Evolutionary conservation across 2,113 vertebrate genomes (phyloP).

Genomic region (Pteronura brasiliensis): DNA sequence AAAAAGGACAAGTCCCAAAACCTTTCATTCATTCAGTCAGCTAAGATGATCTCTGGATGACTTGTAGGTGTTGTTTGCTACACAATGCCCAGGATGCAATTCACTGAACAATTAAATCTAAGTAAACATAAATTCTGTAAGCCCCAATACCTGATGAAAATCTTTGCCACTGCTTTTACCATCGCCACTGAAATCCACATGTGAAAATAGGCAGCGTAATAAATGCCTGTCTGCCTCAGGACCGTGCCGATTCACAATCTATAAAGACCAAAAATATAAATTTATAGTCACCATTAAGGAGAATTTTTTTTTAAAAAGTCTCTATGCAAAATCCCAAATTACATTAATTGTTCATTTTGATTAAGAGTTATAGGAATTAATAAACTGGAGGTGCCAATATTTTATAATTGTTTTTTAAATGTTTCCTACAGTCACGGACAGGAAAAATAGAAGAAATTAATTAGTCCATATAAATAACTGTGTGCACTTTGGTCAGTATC

Average conservation of each 20-base stretch:
- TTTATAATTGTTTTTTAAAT: neutral
- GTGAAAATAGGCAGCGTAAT: constrained; percentile 99
- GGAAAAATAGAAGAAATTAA: neutral
- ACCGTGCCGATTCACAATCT: constrained; percentile 99
- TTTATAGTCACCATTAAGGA: neutral
- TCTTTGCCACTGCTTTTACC: constrained; percentile 99
- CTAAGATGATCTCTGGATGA: constrained; percentile 10
- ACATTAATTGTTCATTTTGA: neutral
- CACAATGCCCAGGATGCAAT: neutral
- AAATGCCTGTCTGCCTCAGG: constrained; percentile 99
- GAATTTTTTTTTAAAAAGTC: no score
- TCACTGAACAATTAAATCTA: neutral
- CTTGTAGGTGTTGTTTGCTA: neutral
- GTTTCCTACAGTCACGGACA: neutral
- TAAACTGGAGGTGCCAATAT: neutral
- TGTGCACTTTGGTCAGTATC: neutral
- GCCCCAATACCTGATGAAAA: constrained; percentile 96
- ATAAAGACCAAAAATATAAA: constrained; percentile 39
- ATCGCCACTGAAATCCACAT: constrained; percentile 99
- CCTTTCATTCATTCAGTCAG: neutral
- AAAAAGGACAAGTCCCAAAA: neutral
- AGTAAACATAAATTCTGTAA: neutral
- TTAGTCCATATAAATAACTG: neutral
- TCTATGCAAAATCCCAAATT: neutral
- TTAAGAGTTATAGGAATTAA: neutral